A percentile compares a stretch with the other conserved stretches of the same genome.
Evolutionary conservation across 1,140 invertebrate species (phyloP).

Genomic region (Fopius arisanus): DNA sequence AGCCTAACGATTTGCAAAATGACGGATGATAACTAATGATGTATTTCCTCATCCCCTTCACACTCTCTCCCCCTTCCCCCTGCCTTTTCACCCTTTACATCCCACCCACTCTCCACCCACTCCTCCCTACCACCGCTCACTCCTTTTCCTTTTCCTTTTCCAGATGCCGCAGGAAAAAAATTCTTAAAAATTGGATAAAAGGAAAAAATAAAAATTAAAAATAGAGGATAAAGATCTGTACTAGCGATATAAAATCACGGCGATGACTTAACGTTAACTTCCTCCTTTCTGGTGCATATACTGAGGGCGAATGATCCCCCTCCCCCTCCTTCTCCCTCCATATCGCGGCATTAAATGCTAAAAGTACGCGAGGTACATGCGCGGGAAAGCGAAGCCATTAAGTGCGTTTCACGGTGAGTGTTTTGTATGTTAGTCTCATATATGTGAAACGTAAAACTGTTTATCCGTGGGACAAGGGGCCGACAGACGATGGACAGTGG

Average conservation of each 20-base stretch:
- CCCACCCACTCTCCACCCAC: not conserved
- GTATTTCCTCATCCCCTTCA: not conserved
- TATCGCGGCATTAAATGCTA: not conserved
- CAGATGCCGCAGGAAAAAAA: too few relatives aligned
- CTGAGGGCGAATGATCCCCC: not conserved
- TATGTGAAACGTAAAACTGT: conserved; percentile 6
- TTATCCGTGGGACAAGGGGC: conserved; percentile 6
- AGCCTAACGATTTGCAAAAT: conserved; percentile 15
- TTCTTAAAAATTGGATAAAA: too few relatives aligned
- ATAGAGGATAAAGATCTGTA: not conserved
- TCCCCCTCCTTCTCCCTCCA: too few relatives aligned
- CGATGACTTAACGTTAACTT: not conserved
- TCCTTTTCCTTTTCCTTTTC: too few relatives aligned
- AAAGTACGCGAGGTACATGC: not conserved
- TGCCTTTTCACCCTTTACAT: not conserved
- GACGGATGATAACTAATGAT: conserved; percentile 11
- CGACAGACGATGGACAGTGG: conserved; percentile 24
- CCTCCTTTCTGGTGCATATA: not conserved
- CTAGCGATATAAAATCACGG: not conserved
- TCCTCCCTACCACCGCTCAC: too few relatives aligned
- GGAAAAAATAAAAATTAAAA: too few relatives aligned
- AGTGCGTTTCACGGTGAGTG: not conserved
- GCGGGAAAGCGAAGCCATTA: conserved; percentile 1
- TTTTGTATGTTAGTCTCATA: not conserved
- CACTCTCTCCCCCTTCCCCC: not conserved